Base-by-base conservation (phyloP, 2,113 vertebrate species). In the Thamnophis sirtalis region DNA sequence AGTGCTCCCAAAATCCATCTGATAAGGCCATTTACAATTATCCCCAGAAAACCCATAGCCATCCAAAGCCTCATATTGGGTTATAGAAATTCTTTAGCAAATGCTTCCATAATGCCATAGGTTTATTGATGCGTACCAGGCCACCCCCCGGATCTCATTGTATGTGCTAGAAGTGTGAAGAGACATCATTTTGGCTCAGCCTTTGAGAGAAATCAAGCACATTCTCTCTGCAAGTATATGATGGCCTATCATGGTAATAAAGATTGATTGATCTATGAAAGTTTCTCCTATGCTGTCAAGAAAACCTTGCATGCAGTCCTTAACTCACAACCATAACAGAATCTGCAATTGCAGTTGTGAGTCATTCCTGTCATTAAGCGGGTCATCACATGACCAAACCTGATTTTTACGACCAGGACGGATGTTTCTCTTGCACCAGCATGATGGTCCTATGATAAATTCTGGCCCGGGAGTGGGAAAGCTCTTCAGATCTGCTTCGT, bases 31-130 rank as follows among this genome's bases (percentile, higher is more conserved):
- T 94, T 92, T 94, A 87, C n/a, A 15, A 21, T 53, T 93, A 94
- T 73, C 9, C 88, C 19, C 89, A 92, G n/a, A 9, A 49, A 93
- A 93, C 93, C 90, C 89, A 85, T 51, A 92, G 80, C 55, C 21
- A 92, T 1, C 17, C 92, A 68, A 91, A 94, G 89, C 89, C 28
- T 51, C 8, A 80, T 7, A 86, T 68, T 92, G 94, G 15, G 91
- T 86, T 94, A 85, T 80, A 8, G 93, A 94, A 97, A 92, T n/a
- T 24, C 95, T 88, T 80, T 86, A 54, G 68, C 87, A 91, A 93
- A 92, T 48, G 22, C n/a, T 92, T 96, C 94, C 88, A 50, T 89
- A 92, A 92, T 89, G 15, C 33, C 93, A 89, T 54, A 90, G 11
- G 11, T 55, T 91, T 93, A 86, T 4, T 90, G 53, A 63, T 90